phyloP scores from a whole-genome alignment of 2,797 vertebrate species.

The Eospalax fontanierii region DNA sequence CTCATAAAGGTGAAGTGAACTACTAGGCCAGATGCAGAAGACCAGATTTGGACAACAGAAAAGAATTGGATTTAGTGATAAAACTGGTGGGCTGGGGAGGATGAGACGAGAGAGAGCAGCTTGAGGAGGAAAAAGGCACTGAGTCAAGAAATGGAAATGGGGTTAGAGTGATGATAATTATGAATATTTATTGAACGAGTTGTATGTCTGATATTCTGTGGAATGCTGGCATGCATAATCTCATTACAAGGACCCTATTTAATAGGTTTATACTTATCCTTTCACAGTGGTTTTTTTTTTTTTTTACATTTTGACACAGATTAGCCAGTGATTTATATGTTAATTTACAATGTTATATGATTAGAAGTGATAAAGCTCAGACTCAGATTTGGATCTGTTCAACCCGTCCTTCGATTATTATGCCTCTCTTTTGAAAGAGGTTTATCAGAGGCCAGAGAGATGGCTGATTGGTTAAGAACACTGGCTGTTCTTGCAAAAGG shows the following conservation, averaged over 20 bases:
- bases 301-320: neutral
- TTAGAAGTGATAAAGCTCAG: neutral
- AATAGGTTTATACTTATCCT: neutral
- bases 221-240: neutral
- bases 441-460: no score
- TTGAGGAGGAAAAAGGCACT: neutral
- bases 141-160: neutral
- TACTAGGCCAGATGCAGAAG: neutral
- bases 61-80: neutral
- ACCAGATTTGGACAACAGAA: neutral
- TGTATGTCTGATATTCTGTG: neutral
- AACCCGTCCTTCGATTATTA: neutral
- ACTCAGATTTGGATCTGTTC: slow-evolving; percentile 14
- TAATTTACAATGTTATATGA: neutral
- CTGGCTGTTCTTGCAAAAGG: no score
- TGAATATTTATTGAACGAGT: neutral
- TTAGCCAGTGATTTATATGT: neutral
- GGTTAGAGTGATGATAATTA: neutral
- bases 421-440: neutral
- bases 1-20: neutral
- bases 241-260: neutral
- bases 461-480: no score
- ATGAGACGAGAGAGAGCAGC: neutral
- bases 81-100: neutral
- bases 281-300: no score